Base-by-base conservation (phyloP, 2,888 invertebrate genomes). In the Agonopterix subpropinquella region DNA sequence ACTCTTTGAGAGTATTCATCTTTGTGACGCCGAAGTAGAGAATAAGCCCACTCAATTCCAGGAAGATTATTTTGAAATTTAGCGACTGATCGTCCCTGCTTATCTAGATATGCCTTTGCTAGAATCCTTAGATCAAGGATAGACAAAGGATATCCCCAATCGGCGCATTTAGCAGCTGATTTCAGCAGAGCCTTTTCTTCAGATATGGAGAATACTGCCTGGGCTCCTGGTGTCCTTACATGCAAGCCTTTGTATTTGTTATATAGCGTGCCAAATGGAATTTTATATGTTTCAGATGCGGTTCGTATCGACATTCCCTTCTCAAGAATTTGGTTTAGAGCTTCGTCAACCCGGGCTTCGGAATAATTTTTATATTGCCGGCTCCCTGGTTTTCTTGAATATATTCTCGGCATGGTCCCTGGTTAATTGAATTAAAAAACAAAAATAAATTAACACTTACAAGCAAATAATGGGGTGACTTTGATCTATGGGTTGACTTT, bases 21-120 rank as follows among this genome's bases (percentile, higher is more conserved):
- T 43, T 57, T 59, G 46, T 61, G 56, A 42, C 61, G 46, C 45
- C 58, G 54, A 15, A 62, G 45, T 18, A 62, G 36, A 15, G 49
- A 46, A n/a, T 41, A 44, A 1, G 53, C 59, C 56, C 56, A 61
- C 28, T 63, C 59, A 10, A 44, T 28, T 43, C 58, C 56, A 18
- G 54, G 54, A 11, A 54, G 28, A 47, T 59, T 61, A 47, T 61
- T 57, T 37, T 37, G 41, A 37, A 61, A 59, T 44, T 47, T 54
- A 9, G 47, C 47, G 9, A 52, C 49, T 8, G 43, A 11, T 15
- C 47, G 44, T 46, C 53, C 56, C 41, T 47, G 47, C 39, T 37
- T 48, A 11, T 57, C 60, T 11, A 57, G 47, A 39, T 46, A 52
- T 8, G 41, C 45, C 53, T 59, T 61, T 9, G 55, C 55, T 15